Percentiles rank a stretch among this genome's conserved stretches.
phyloP scores from a whole-genome alignment of 53 echinoderm and acorn worm species.

The Henricia sp. region DNA sequence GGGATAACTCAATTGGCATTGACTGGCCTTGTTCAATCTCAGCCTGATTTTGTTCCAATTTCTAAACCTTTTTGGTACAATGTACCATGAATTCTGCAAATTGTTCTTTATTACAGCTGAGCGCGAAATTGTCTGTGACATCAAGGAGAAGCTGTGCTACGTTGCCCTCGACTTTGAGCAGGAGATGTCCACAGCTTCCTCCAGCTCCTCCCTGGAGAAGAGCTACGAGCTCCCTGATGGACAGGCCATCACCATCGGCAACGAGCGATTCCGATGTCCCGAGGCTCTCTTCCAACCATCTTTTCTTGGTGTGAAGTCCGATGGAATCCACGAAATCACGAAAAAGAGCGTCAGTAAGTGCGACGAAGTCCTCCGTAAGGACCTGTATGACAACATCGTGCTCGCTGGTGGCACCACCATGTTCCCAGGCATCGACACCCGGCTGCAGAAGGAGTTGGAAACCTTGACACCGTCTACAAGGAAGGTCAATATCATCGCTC shows the following conservation, averaged over 20 bases:
- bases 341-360: constrained; percentile 77
- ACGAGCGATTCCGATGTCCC: constrained; percentile 84
- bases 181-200: constrained; percentile 78
- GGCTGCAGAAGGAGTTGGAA: constrained; percentile 80
- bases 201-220: constrained; percentile 86
- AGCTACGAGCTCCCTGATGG: constrained; percentile 95
- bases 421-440: constrained; percentile 79
- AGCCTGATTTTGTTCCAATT: too few species aligned
- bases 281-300: constrained; percentile 82
- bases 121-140: constrained; percentile 63
- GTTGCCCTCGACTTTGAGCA: constrained; percentile 92
- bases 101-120: not conserved
- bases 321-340: constrained; percentile 69
- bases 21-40: too few species aligned
- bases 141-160: constrained; percentile 93
- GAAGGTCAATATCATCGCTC: constrained; percentile 77
- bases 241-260: constrained; percentile 81
- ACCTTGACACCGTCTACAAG: constrained; percentile 71
- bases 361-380: constrained; percentile 75
- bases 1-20: too few species aligned
- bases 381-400: constrained; percentile 77
- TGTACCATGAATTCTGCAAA: too few species aligned
- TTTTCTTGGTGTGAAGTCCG: constrained; percentile 67
- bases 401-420: constrained; percentile 83
- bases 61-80: too few species aligned